Base-by-base conservation (phyloP, 1,140 invertebrate species). In the Cherax destructor region DNA sequence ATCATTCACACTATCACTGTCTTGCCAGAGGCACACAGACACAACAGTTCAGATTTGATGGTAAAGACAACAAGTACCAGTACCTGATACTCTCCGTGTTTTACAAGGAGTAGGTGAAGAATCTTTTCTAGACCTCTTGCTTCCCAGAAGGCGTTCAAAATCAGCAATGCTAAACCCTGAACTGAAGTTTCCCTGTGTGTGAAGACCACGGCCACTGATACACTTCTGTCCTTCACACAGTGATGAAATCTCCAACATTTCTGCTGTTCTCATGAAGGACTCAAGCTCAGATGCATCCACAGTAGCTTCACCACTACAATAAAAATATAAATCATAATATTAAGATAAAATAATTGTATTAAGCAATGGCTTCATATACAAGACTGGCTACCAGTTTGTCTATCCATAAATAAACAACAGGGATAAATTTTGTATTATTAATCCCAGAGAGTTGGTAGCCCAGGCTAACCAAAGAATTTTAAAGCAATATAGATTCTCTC, bases 251-350 rank as follows among this genome's bases (percentile, higher is more conserved):
- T 93, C 92, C 52, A 93, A 61, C 81, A 92, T 83, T 74, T 93
- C 91, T 0, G 92, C 92, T 18, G 92, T 93, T 59, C 85, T 86
- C 91, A 93, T 92, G 88, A 93, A 93, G 3, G 91, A 92, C 21
- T 92, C 84, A 4, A 93, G 88, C 41, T 93, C 91, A 4, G 92
- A 69, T 16, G 92, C 92, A 87, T 93, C 92, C 13, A 93, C 91
- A 9, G 92, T 93, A n/a, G 92, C 91, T 72, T 93, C 92, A 47
- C 92, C 92, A 6, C 92, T 93, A 76, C 59, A 85, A 78, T 83
- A 56, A 16, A 74, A 56, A 56, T 13, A 56, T 56, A 10, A 56
- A 56, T 56, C 13, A 56, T 6, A n/a, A n/a, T 56, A 41, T 41
- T 41, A 41, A n/a, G n/a, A n/a, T n/a, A n/a, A n/a, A n/a, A n/a